Percentiles rank a stretch among this genome's conserved stretches.
Conservation (phyloP, 2,797 vertebrate genomes). For the Apogon talboti region DNA sequence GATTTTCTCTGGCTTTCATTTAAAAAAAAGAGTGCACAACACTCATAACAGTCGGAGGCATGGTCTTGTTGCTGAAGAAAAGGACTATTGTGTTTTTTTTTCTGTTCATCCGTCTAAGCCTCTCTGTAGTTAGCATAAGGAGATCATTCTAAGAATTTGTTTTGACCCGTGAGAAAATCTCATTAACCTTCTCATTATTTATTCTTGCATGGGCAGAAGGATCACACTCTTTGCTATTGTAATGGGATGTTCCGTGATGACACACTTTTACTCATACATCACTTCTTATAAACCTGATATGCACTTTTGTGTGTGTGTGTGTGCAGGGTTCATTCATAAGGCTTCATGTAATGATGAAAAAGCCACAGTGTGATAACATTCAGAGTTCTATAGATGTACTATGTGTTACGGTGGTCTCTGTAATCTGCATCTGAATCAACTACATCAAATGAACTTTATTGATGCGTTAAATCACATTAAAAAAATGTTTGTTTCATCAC, state of each 20-base stretch:
- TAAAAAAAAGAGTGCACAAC: constrained; percentile 22
- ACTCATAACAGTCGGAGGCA: constrained; percentile 16
- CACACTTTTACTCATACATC: not conserved
- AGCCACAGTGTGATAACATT: constrained; percentile 6
- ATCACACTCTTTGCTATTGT: constrained; percentile 17
- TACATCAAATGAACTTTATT: too few species aligned
- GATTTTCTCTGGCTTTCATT: constrained; percentile 48
- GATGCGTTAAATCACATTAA: too few species aligned
- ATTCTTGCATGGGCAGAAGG: constrained; percentile 23
- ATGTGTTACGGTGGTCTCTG: constrained; percentile 26
- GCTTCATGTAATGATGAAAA: not conserved
- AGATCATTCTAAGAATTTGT: constrained; percentile 42
- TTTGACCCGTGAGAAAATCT: constrained; percentile 54
- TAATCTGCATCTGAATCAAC: constrained; percentile 13
- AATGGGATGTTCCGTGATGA: not conserved
- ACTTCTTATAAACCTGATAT: too few species aligned
- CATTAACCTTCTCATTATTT: constrained; percentile 62
- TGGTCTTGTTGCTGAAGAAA: constrained; percentile 32
- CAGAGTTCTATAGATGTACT: constrained; percentile 14
- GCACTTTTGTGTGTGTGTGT: too few species aligned
- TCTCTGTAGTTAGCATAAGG: constrained; percentile 57
- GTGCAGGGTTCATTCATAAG: too few species aligned
- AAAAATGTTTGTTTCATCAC: not conserved
- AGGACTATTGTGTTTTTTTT: constrained; percentile 58
- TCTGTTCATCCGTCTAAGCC: constrained; percentile 68